phyloP scores from a whole-genome alignment of 2,888 invertebrate genomes.

The Mongoloraphidia duomilia region DNA sequence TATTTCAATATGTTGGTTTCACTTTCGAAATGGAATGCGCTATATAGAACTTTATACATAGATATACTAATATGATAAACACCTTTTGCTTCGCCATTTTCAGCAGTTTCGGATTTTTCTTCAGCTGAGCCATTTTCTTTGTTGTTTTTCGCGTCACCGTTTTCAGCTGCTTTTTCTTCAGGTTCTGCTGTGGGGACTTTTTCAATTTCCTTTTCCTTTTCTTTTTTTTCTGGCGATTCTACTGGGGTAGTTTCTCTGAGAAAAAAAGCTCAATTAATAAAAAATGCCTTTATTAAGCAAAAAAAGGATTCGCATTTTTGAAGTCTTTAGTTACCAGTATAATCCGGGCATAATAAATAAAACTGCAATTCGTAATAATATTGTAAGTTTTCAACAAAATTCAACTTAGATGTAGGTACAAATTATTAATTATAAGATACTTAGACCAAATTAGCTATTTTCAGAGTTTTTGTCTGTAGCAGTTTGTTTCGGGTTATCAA shows the following conservation, averaged over 20 bases:
- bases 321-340: neutral
- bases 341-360: neutral
- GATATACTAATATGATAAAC: conserved; percentile 4
- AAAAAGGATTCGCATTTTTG: conserved; percentile 7
- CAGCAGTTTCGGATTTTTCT: conserved; percentile 27
- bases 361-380: no score
- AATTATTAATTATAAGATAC: no score
- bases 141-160: conserved; percentile 25
- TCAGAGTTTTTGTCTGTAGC: no score
- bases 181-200: conserved; percentile 28
- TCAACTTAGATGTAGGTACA: no score
- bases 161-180: conserved; percentile 28
- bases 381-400: no score
- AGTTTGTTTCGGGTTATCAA: no score
- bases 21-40: no score
- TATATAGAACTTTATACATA: no score
- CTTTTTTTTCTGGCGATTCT: conserved; percentile 26
- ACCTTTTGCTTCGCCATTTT: conserved; percentile 33
- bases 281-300: conserved; percentile 7
- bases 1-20: no score
- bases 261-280: conserved; percentile 3
- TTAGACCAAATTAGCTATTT: no score
- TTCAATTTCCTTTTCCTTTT: conserved; percentile 21
- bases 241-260: conserved; percentile 23
- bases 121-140: conserved; percentile 31